Conservation (phyloP, 1,140 invertebrate species). For the Leptinotarsa defecta region DNA sequence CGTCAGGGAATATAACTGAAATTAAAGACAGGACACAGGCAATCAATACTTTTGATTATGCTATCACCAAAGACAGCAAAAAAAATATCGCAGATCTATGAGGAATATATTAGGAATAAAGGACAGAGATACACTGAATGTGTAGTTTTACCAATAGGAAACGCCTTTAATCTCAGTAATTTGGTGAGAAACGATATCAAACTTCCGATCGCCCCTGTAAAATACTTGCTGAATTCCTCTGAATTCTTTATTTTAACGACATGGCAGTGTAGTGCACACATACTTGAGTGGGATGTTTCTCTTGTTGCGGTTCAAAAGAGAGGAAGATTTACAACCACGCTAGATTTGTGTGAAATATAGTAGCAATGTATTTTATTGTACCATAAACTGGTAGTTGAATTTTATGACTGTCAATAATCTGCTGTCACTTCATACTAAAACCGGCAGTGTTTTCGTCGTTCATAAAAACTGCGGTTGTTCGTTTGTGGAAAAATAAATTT, state of each 20-base stretch:
- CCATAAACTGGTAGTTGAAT: slow-evolving; percentile 32
- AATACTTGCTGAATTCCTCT: not conserved
- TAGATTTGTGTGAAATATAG: slow-evolving; percentile 31
- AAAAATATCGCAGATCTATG: too few species aligned
- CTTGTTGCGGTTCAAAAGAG: slow-evolving; percentile 1
- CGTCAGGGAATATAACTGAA: too few species aligned
- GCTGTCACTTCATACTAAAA: slow-evolving; percentile 22
- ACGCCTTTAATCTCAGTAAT: not conserved
- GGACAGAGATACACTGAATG: too few species aligned
- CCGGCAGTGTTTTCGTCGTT: slow-evolving; percentile 10
- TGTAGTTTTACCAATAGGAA: too few species aligned
- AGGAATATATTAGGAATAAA: too few species aligned
- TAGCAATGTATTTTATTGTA: slow-evolving; percentile 31
- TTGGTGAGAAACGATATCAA: too few species aligned
- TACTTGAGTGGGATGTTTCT: not conserved
- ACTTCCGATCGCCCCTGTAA: not conserved
- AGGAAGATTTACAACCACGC: slow-evolving; percentile 19
- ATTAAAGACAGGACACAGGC: too few species aligned
- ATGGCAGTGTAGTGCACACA: not conserved
- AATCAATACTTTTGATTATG: too few species aligned
- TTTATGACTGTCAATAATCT: slow-evolving; percentile 30
- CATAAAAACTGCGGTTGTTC: slow-evolving; percentile 6
- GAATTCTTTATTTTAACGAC: not conserved
- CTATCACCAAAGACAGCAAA: too few species aligned
- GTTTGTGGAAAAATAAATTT: not conserved